A percentile compares a stretch with the other conserved stretches of the same genome.
These are phyloP conservation scores for Casuarius casuarius DNA, from an alignment of 2,113 vertebrate species.

Conservation along the genomic window DNA sequence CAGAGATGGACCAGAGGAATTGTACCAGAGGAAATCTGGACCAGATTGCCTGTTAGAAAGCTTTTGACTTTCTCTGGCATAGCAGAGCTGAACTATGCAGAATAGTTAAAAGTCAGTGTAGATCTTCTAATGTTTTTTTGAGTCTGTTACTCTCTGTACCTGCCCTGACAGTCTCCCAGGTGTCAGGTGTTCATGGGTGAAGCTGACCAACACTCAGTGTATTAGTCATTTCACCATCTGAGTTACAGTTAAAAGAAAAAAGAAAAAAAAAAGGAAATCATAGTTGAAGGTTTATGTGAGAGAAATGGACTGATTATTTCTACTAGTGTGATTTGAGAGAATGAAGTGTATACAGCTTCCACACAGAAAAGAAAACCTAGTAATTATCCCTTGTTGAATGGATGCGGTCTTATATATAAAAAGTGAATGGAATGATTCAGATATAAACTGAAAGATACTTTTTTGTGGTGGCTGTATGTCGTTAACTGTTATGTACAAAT, in stretches of 20 bases:
- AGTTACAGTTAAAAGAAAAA: background rate
- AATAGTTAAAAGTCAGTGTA: background rate
- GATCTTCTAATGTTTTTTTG: background rate
- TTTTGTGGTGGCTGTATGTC: background rate
- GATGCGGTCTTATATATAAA: background rate
- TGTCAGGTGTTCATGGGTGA: background rate
- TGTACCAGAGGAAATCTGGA: background rate
- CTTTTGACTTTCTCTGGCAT: background rate
- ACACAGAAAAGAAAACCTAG: background rate
- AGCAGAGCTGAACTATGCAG: background rate
- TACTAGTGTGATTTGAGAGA: background rate
- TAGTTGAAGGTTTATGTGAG: background rate
- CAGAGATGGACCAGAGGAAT: background rate
- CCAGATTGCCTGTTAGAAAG: background rate
- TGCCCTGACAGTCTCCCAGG: background rate
- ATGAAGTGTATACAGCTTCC: background rate
- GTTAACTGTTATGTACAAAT: background rate
- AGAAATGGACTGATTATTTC: background rate
- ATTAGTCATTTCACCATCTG: background rate
- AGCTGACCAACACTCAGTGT: accelerated
- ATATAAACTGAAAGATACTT: background rate
- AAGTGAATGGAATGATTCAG: background rate
- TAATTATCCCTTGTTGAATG: background rate
- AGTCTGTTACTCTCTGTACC: background rate
- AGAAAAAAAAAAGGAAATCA: background rate